Evolutionary conservation across 2,113 vertebrate species (phyloP).

Genomic region (Microtus oregoni): DNA sequence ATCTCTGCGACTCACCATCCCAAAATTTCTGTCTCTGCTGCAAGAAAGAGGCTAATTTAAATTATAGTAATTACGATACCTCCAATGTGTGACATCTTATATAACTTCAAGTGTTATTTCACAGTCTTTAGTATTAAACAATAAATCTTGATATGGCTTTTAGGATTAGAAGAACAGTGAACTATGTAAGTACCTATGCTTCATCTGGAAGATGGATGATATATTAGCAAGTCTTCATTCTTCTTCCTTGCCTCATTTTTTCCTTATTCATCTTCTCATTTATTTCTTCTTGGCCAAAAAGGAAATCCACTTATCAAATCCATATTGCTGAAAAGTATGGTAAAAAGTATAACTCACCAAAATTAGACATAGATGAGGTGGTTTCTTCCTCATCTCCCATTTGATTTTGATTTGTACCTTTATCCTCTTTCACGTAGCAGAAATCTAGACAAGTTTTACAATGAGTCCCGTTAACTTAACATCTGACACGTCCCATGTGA

Average conservation of each 20-base stretch:
- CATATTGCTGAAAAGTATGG: slow-evolving; percentile 25
- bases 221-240: slow-evolving; percentile 48
- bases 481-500: slow-evolving; percentile 3
- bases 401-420: slow-evolving; percentile 54
- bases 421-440: background rate
- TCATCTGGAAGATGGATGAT: background rate
- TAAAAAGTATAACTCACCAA: slow-evolving; percentile 61
- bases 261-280: slow-evolving; percentile 44
- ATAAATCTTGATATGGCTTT: slow-evolving; percentile 54
- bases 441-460: slow-evolving; percentile 21
- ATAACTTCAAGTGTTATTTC: slow-evolving; percentile 56
- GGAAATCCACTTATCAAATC: slow-evolving; percentile 40
- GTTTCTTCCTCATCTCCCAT: background rate
- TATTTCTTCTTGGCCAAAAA: slow-evolving; percentile 51
- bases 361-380: slow-evolving; percentile 64
- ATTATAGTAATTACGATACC: slow-evolving; percentile 54
- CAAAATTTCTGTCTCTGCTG: background rate
- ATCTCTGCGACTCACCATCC: background rate
- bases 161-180: slow-evolving; percentile 29
- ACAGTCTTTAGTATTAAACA: slow-evolving; percentile 58
- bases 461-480: slow-evolving; percentile 55
- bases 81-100: slow-evolving; percentile 43
- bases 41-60: slow-evolving; percentile 49
- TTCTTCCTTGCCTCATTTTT: slow-evolving; percentile 48
- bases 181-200: background rate